These are phyloP conservation scores for Ursus arctos DNA, from an alignment of 2,113 vertebrate species.

Conservation along the genomic window DNA sequence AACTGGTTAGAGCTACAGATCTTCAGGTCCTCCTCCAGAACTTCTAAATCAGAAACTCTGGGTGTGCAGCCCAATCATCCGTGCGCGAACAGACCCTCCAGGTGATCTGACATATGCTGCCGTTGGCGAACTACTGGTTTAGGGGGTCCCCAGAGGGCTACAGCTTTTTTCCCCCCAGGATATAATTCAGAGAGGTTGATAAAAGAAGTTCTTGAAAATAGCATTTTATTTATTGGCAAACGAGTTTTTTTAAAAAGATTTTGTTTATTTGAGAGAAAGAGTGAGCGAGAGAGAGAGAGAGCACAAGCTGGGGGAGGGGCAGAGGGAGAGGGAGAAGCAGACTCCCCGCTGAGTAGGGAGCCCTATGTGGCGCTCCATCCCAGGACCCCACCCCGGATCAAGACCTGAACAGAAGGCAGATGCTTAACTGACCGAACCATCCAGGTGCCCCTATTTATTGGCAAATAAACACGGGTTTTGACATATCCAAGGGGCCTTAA, in stretches of 20 bases:
- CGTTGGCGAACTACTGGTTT: background rate
- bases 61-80: background rate
- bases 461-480: background rate
- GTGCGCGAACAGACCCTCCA: background rate
- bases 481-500: background rate
- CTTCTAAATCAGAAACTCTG: background rate
- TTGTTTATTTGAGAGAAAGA: too few relatives aligned
- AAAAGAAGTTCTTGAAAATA: background rate
- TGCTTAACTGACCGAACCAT: background rate
- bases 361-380: too few relatives aligned
- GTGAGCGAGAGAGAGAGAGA: too few relatives aligned
- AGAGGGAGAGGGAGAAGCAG: background rate
- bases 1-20: background rate
- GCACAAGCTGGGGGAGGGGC: background rate
- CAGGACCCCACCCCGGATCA: background rate
- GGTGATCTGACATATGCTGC: background rate
- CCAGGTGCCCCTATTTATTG: background rate
- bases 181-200: conserved; percentile 29
- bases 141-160: background rate
- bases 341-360: background rate
- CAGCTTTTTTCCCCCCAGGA: background rate
- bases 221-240: conserved; percentile 22
- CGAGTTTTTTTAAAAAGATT: background rate
- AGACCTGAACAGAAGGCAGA: background rate
- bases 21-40: background rate